These are phyloP conservation scores for Boloria selene DNA, from an alignment of 2,888 invertebrate species.

Conservation along the genomic window DNA sequence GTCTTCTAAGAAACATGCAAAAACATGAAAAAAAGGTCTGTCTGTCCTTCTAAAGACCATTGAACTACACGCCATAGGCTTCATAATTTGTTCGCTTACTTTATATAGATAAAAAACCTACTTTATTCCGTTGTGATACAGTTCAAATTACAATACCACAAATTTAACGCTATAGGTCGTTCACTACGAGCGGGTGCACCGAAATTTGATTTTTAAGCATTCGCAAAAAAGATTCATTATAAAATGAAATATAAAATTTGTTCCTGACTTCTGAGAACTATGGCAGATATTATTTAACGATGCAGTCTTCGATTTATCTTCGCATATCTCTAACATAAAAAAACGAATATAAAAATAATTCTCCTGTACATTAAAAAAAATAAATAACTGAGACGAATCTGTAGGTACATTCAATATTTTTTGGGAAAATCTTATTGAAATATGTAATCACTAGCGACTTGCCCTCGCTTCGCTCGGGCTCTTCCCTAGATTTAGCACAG, in stretches of 20 bases:
- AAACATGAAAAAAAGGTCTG: slow-evolving; percentile 36
- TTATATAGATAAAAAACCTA: neutral
- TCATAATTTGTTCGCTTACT: slow-evolving; percentile 17
- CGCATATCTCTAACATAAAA: too few relatives aligned
- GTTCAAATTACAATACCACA: slow-evolving; percentile 9
- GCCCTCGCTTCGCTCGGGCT: too few relatives aligned
- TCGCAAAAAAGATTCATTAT: neutral
- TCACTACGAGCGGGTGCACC: slow-evolving; percentile 14
- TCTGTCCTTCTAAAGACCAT: slow-evolving; percentile 35
- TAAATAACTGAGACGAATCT: too few relatives aligned
- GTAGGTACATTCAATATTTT: too few relatives aligned
- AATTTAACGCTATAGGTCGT: neutral
- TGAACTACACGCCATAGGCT: slow-evolving; percentile 34
- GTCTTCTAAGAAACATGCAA: slow-evolving; percentile 23
- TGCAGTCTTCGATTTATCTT: neutral
- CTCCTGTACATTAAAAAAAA: too few relatives aligned
- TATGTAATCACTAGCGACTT: too few relatives aligned
- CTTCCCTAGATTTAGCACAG: too few relatives aligned
- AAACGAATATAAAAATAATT: too few relatives aligned
- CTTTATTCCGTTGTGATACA: neutral
- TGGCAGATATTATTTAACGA: neutral
- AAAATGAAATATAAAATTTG: neutral
- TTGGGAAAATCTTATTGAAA: too few relatives aligned
- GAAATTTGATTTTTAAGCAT: slow-evolving; percentile 28
- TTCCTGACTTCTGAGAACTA: neutral